Evolutionary conservation across 2,888 invertebrate genomes (phyloP).

Genomic region (Ferrisia virgata): DNA sequence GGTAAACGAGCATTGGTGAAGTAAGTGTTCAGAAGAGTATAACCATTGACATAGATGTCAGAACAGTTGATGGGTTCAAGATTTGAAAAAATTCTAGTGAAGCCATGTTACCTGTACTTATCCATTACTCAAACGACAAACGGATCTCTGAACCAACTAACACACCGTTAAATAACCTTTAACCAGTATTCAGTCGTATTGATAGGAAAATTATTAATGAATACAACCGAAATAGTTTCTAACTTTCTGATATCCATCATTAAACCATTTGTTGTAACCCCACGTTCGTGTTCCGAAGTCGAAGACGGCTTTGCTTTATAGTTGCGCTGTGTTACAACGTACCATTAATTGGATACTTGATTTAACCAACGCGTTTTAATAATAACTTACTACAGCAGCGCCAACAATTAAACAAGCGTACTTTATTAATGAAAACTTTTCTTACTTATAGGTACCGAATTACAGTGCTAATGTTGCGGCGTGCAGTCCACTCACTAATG

Average conservation of each 20-base stretch:
- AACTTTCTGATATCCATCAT: conserved; percentile 25
- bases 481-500: not conserved
- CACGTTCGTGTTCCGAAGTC: not conserved
- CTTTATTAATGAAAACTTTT: conserved; percentile 22
- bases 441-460: not conserved
- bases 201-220: conserved; percentile 16
- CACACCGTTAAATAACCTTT: conserved; percentile 14
- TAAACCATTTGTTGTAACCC: conserved; percentile 13
- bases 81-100: too few species aligned
- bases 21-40: too few species aligned
- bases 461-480: conserved; percentile 20
- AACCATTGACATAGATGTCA: too few species aligned
- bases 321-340: not conserved
- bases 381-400: conserved; percentile 28
- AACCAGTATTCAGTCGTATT: not conserved
- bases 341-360: conserved; percentile 28
- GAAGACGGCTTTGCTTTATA: not conserved
- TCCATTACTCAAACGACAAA: not conserved
- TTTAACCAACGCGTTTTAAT: conserved; percentile 30
- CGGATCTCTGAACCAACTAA: not conserved
- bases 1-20: too few species aligned
- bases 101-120: too few species aligned
- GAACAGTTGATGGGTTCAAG: too few species aligned
- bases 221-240: conserved; percentile 18
- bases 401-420: conserved; percentile 28